Conservation (phyloP, 2,888 invertebrate genomes). For the Mechanitis mazaeus region DNA sequence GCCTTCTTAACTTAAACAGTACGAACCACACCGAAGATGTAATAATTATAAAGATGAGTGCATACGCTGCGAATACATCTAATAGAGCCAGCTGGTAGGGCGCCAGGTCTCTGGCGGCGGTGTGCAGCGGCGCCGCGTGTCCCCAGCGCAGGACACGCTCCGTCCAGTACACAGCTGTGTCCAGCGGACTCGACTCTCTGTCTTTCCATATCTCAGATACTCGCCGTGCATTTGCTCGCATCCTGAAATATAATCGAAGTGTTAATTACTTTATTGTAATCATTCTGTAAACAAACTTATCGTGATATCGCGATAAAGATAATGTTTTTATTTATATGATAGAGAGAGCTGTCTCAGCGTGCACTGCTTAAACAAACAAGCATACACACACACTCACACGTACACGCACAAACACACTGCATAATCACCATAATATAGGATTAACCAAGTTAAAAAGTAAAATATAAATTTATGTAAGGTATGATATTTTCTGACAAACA, state of each 20-base stretch:
- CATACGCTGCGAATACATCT: conserved; percentile 52
- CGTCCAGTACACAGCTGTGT: conserved; percentile 77
- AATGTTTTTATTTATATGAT: too few relatives aligned
- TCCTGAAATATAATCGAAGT: conserved; percentile 46
- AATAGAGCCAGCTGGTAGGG: conserved; percentile 50
- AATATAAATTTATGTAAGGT: too few relatives aligned
- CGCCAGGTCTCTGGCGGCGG: conserved; percentile 49
- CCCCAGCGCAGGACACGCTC: conserved; percentile 75
- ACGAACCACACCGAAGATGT: conserved; percentile 41
- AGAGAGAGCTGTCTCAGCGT: too few relatives aligned
- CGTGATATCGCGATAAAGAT: too few relatives aligned
- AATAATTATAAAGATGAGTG: conserved; percentile 40
- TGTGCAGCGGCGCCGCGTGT: conserved; percentile 47
- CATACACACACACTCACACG: too few relatives aligned
- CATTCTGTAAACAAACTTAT: too few relatives aligned
- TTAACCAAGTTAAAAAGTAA: too few relatives aligned
- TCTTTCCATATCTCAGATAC: conserved; percentile 73
- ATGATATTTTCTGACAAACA: too few relatives aligned
- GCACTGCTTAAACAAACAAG: too few relatives aligned
- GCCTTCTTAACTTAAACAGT: conserved; percentile 41
- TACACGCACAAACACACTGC: too few relatives aligned
- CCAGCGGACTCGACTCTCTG: conserved; percentile 68
- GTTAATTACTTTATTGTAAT: background rate
- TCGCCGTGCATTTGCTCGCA: conserved; percentile 59
- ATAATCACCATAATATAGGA: too few relatives aligned